Conservation (phyloP, 2,113 vertebrate species). For the Tamias sibiricus region DNA sequence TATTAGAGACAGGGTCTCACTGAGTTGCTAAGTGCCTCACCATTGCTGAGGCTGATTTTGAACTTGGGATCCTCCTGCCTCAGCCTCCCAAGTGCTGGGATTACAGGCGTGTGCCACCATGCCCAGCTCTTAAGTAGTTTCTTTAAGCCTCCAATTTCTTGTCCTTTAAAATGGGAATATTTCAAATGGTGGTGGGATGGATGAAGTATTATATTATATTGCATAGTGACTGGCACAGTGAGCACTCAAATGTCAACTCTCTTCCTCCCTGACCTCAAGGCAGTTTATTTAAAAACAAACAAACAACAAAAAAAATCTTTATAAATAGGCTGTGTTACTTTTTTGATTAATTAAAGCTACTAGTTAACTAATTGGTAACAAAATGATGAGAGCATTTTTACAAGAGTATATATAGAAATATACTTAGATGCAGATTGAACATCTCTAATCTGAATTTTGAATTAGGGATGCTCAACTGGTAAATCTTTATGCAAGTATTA, state of each 20-base stretch:
- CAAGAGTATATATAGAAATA: constrained; percentile 1
- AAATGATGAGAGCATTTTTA: constrained; percentile 33
- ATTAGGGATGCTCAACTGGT: background rate
- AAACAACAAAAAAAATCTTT: no score
- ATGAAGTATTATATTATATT: no score
- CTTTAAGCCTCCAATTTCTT: constrained; percentile 16
- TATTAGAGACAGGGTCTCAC: no score
- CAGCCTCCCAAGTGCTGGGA: no score
- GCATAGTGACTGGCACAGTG: background rate
- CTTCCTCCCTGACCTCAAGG: background rate
- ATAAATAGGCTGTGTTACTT: constrained; percentile 15
- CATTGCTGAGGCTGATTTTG: no score
- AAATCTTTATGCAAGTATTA: background rate
- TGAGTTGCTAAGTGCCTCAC: no score
- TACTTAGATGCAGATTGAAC: background rate
- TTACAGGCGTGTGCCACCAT: no score
- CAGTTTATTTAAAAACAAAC: constrained; percentile 35
- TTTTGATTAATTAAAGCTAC: constrained; percentile 5
- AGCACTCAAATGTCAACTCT: background rate
- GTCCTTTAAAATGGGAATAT: background rate
- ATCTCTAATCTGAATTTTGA: background rate
- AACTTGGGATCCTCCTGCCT: no score
- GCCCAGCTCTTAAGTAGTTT: no score
- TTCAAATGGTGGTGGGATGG: background rate
- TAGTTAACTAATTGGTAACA: constrained; percentile 27